These are phyloP conservation scores for Jacana jacana DNA, from an alignment of 2,113 vertebrate genomes.

Conservation along the genomic window DNA sequence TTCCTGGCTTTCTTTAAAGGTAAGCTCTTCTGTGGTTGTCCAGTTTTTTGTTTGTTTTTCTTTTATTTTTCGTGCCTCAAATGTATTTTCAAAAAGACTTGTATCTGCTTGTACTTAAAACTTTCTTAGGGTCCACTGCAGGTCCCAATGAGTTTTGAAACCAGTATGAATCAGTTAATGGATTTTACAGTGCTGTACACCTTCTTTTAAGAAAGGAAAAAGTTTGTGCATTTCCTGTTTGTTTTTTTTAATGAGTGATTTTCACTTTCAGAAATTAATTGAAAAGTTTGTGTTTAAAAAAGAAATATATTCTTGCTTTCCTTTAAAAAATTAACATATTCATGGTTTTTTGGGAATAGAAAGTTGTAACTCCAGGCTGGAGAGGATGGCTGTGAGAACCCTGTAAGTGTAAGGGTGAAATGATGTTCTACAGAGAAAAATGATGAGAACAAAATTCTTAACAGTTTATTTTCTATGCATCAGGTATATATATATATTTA, in stretches of 20 bases:
- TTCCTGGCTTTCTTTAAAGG: conserved; percentile 46
- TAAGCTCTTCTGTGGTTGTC: not conserved
- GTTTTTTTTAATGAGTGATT: not conserved
- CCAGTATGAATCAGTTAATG: not conserved
- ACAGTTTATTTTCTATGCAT: not conserved
- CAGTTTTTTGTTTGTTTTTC: too few species aligned
- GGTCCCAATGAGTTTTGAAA: not conserved
- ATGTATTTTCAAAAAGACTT: not conserved
- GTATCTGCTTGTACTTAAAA: not conserved
- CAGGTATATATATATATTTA: not conserved
- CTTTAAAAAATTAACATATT: not conserved
- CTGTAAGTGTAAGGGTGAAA: not conserved
- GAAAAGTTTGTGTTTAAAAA: not conserved
- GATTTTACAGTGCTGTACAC: not conserved
- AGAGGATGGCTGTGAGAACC: not conserved
- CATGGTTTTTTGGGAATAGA: fast-evolving
- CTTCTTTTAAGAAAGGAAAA: not conserved
- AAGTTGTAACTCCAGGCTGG: not conserved
- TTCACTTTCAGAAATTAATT: not conserved
- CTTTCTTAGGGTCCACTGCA: not conserved
- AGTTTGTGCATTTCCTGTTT: too few species aligned
- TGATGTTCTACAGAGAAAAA: not conserved
- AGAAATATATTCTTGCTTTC: not conserved
- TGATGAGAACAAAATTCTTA: not conserved
- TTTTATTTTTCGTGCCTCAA: not conserved